Evolutionary conservation across 2,888 invertebrate genomes (phyloP).

Genomic region (Drosophila mimetica): DNA sequence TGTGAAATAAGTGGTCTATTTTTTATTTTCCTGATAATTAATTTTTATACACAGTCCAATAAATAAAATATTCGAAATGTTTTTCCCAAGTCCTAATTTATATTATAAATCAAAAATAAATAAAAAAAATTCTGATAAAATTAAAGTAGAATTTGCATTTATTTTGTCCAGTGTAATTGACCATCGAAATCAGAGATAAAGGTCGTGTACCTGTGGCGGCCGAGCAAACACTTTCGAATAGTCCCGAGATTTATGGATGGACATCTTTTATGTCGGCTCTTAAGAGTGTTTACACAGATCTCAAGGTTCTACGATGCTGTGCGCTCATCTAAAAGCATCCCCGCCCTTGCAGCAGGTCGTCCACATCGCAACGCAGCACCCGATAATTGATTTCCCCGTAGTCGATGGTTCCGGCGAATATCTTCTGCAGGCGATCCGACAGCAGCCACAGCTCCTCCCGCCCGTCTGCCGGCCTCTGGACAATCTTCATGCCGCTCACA

Average conservation of each 20-base stretch:
- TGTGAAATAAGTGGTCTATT: no score
- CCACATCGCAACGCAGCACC: constrained; percentile 70
- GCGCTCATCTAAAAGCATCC: constrained; percentile 49
- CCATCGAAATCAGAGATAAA: constrained; percentile 56
- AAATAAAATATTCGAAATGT: no score
- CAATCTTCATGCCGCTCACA: constrained; percentile 89
- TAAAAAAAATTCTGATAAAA: no score
- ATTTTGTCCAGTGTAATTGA: constrained; percentile 62
- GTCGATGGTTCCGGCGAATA: constrained; percentile 86
- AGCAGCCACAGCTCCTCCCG: constrained; percentile 88
- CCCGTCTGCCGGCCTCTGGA: constrained; percentile 85
- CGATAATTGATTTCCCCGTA: constrained; percentile 82
- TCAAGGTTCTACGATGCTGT: constrained; percentile 9
- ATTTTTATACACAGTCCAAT: no score
- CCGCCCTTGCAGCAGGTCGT: constrained; percentile 65
- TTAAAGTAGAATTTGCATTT: no score
- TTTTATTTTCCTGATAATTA: no score
- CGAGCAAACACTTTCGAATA: constrained; percentile 43
- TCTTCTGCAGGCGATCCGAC: constrained; percentile 85
- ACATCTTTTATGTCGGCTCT: constrained; percentile 52
- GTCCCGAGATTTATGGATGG: constrained; percentile 66
- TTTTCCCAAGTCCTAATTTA: no score
- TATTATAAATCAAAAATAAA: no score
- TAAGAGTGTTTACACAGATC: constrained; percentile 63
- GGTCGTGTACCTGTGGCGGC: constrained; percentile 42